Conservation (phyloP, 2,888 invertebrate species). For the Drosophila phalerata region DNA sequence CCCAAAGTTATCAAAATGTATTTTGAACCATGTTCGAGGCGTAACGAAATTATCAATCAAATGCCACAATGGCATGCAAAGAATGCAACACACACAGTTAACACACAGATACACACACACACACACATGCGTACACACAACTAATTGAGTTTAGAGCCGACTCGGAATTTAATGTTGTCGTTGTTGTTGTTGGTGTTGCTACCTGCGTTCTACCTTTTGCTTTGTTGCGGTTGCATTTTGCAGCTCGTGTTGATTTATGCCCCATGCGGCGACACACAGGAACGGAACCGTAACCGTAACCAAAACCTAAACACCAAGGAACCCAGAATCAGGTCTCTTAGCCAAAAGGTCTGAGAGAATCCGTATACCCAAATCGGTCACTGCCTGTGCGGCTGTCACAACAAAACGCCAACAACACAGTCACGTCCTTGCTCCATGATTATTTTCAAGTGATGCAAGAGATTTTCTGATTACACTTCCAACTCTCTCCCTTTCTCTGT, state of each 20-base stretch:
- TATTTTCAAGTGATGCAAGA: slow-evolving; percentile 59
- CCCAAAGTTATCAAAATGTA: slow-evolving; percentile 63
- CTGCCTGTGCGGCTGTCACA: slow-evolving; percentile 61
- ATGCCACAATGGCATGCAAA: slow-evolving; percentile 77
- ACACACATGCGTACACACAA: slow-evolving; percentile 42
- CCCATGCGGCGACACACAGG: slow-evolving; percentile 56
- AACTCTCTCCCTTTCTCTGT: not conserved
- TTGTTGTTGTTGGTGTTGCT: slow-evolving; percentile 51
- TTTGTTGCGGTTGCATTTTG: slow-evolving; percentile 63
- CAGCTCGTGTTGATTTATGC: slow-evolving; percentile 73
- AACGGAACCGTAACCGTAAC: slow-evolving; percentile 35
- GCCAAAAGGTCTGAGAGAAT: slow-evolving; percentile 8
- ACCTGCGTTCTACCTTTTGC: slow-evolving; percentile 63
- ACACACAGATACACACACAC: slow-evolving; percentile 30
- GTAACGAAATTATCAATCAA: slow-evolving; percentile 80
- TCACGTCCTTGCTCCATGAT: slow-evolving; percentile 74
- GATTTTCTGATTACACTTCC: slow-evolving; percentile 31
- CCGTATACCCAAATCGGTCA: slow-evolving; percentile 32
- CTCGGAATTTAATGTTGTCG: slow-evolving; percentile 67
- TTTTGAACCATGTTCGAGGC: slow-evolving; percentile 69
- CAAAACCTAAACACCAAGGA: slow-evolving; percentile 41
- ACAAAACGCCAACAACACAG: slow-evolving; percentile 65
- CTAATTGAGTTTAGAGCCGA: slow-evolving; percentile 72
- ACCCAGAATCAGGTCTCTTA: slow-evolving; percentile 16
- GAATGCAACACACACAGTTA: slow-evolving; percentile 62